phyloP scores from a whole-genome alignment of 2,888 invertebrate genomes.

The Tridacna gigas region DNA sequence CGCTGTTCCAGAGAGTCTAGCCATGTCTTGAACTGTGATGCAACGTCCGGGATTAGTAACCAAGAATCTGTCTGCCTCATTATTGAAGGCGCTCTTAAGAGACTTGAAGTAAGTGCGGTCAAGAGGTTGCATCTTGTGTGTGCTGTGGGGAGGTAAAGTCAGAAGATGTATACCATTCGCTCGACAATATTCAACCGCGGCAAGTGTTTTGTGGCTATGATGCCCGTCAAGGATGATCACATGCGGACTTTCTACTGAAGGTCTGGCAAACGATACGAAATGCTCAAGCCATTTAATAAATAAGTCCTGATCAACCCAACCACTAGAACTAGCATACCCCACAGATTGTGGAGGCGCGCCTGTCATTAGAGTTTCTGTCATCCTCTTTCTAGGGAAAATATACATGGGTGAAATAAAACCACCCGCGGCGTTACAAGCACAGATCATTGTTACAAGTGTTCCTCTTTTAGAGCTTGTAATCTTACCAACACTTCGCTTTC shows the following conservation, averaged over 20 bases:
- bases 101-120: conserved; percentile 69
- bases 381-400: conserved; percentile 77
- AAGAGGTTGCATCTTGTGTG: conserved; percentile 75
- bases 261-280: conserved; percentile 78
- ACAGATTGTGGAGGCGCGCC: conserved; percentile 78
- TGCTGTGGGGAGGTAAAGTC: conserved; percentile 83
- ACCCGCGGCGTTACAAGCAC: conserved; percentile 64
- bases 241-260: conserved; percentile 69
- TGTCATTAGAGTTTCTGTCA: conserved; percentile 74
- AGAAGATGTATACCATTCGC: conserved; percentile 79
- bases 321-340: conserved; percentile 73
- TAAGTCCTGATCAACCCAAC: conserved; percentile 74
- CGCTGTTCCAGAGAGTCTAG: neutral
- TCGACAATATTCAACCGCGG: conserved; percentile 77
- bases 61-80: conserved; percentile 10
- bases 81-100: conserved; percentile 54
- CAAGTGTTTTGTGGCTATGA: conserved; percentile 72
- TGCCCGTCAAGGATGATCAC: conserved; percentile 83
- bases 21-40: conserved; percentile 7
- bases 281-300: conserved; percentile 80
- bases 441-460: conserved; percentile 51
- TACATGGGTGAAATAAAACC: conserved; percentile 67
- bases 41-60: conserved; percentile 9
- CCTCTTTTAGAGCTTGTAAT: conserved; percentile 43
- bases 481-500: conserved; percentile 15